These are phyloP conservation scores for Thyatira batis DNA, from an alignment of 2,888 invertebrate species.

Conservation along the genomic window DNA sequence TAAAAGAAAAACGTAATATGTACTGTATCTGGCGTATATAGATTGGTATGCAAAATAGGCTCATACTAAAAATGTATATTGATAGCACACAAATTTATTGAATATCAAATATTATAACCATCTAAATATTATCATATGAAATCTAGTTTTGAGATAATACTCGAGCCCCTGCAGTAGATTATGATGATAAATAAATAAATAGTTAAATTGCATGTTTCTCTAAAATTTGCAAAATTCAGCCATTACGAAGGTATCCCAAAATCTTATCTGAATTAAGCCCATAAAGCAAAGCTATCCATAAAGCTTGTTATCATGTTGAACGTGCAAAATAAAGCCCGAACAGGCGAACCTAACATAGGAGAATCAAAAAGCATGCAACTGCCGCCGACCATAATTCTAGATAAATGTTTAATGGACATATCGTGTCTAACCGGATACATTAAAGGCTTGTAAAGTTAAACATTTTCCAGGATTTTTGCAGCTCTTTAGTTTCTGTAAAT, in stretches of 20 bases:
- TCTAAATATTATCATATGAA: too few species aligned
- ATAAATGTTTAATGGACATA: constrained; percentile 43
- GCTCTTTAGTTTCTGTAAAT: constrained; percentile 6
- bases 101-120: too few species aligned
- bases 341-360: constrained; percentile 7
- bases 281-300: constrained; percentile 1
- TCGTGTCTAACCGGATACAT: constrained; percentile 33
- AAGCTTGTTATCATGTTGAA: neutral
- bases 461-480: constrained; percentile 16
- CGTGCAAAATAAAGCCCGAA: constrained; percentile 3
- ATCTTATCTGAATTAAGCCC: neutral
- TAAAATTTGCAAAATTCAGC: neutral
- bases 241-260: neutral
- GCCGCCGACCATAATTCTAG: constrained; percentile 27
- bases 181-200: too few species aligned
- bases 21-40: too few species aligned
- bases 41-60: too few species aligned
- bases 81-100: too few species aligned
- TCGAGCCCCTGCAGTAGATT: too few species aligned
- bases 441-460: constrained; percentile 32
- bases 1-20: too few species aligned
- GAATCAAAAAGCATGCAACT: constrained; percentile 26
- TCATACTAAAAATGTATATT: too few species aligned
- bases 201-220: too few species aligned
- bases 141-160: too few species aligned